These are phyloP conservation scores for Bombus impatiens DNA, from an alignment of 1,140 invertebrate genomes.

Conservation along the genomic window DNA sequence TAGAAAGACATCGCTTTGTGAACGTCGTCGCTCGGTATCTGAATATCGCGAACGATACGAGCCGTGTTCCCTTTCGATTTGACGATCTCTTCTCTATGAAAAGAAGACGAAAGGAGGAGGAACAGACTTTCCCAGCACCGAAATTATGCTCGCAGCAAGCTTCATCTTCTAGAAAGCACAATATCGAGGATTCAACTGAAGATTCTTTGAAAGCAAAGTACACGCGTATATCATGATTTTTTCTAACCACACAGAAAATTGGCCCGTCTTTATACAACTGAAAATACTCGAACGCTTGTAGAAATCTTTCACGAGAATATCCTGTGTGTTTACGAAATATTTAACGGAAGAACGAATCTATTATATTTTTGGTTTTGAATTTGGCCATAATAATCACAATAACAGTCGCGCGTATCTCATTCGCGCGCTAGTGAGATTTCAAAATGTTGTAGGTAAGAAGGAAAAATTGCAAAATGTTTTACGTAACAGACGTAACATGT, in stretches of 20 bases:
- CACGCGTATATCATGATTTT: neutral
- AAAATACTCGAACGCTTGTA: neutral
- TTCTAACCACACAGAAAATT: neutral
- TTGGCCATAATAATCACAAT: no score
- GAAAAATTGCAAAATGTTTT: no score
- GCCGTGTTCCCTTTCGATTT: constrained; percentile 8
- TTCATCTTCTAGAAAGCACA: neutral
- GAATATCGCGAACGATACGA: constrained; percentile 1
- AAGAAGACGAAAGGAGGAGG: neutral
- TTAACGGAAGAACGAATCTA: no score
- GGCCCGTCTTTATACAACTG: neutral
- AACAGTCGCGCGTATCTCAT: no score
- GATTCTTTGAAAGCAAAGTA: neutral
- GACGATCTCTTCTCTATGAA: neutral
- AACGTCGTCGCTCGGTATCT: neutral
- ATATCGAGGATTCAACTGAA: neutral
- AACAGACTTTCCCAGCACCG: neutral
- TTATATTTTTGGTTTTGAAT: no score
- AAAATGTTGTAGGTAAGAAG: no score
- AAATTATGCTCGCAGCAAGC: neutral
- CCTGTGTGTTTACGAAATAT: no score
- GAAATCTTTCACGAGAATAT: neutral
- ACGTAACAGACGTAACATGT: no score
- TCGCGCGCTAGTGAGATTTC: no score
- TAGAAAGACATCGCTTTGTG: neutral